Evolutionary conservation across 1,140 invertebrate species (phyloP), one percentile per base, ranked within the genome.

Genomic region (Drosophila aff.): DNA sequence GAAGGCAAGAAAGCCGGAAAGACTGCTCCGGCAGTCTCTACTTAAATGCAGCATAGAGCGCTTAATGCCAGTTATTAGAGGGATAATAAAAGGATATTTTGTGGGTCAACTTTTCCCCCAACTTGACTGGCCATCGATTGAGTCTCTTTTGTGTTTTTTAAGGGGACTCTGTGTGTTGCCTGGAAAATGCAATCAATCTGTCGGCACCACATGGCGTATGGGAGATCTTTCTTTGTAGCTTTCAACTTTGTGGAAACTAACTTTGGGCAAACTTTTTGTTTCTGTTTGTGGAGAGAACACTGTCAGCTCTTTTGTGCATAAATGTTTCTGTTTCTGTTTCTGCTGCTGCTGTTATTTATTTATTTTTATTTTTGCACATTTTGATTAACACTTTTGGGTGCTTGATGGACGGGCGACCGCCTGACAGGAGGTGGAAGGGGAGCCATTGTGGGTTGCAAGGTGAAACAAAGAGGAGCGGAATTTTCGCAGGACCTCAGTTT

Each of bases 331-430:
- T n/a, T 36, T 4, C 6, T 15, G 28, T 15, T 55, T 7, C 40
- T 18, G n/a, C 6, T 15, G 16, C 40, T 18, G n/a, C 3, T 15
- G 28, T 21, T 55, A 16, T 36, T 15, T 43, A n/a, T 33, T 36
- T 50, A 18, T 18, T 31, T 28, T 44, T 18, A 6, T 18, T n/a
- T 52, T 33, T 41, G 15, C 31, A 38, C 26, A 41, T 46, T 76
- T 76, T 53, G 52, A 76, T 65, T 65, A 58, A 58, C 72, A 76
- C 50, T 64, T 58, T 73, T 31, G 33, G 41, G 21, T 23, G 71
- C 23, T n/a, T 59, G 31, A 43, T 23, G 44, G 63, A 61, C 60
- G 52, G 31, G 73, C 23, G 23, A 23, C 43, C 28, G 59, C 63
- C 62, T 40, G 73, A 64, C 66, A 52, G 59, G 28, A 41, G n/a